These are phyloP conservation scores for Melanostigma gelatinosum DNA, from an alignment of 2,113 vertebrate genomes.

Conservation along the genomic window DNA sequence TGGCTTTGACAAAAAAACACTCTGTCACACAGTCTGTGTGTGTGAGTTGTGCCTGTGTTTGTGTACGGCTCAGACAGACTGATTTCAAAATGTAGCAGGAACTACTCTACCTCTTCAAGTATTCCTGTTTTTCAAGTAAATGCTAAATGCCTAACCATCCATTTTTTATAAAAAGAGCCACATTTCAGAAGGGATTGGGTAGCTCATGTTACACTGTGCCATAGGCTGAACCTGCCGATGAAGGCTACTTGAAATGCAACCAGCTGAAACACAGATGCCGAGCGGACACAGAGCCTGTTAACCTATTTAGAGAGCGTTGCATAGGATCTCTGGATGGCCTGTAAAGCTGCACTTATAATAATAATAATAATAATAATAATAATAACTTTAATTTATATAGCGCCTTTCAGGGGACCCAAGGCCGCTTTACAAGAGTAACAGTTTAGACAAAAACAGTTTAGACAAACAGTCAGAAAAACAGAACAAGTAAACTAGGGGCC, in stretches of 20 bases:
- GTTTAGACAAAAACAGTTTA: too few species aligned
- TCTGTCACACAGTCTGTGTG: too few species aligned
- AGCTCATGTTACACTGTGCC: not conserved
- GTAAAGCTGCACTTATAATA: not conserved
- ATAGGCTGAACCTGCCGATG: not conserved
- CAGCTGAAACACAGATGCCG: not conserved
- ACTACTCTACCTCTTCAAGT: not conserved
- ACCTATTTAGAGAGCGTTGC: not conserved
- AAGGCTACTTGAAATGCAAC: constrained; percentile 3
- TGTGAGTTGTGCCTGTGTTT: not conserved
- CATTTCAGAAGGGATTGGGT: constrained; percentile 28
- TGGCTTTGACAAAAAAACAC: not conserved
- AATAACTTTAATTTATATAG: too few species aligned
- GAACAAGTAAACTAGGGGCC: too few species aligned
- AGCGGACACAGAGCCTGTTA: constrained; percentile 6
- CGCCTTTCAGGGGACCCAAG: too few species aligned
- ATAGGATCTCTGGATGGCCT: not conserved
- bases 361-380: too few species aligned
- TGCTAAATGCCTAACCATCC: not conserved
- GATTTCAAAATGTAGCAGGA: not conserved
- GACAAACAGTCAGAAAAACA: too few species aligned
- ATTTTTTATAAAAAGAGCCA: not conserved
- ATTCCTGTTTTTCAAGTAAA: constrained; percentile 2
- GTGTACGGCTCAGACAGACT: not conserved
- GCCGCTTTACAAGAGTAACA: too few species aligned